Evolutionary conservation across 1,140 invertebrate species (phyloP), one percentile per base, ranked within the genome.

Genomic region (Microplitis mediator): DNA sequence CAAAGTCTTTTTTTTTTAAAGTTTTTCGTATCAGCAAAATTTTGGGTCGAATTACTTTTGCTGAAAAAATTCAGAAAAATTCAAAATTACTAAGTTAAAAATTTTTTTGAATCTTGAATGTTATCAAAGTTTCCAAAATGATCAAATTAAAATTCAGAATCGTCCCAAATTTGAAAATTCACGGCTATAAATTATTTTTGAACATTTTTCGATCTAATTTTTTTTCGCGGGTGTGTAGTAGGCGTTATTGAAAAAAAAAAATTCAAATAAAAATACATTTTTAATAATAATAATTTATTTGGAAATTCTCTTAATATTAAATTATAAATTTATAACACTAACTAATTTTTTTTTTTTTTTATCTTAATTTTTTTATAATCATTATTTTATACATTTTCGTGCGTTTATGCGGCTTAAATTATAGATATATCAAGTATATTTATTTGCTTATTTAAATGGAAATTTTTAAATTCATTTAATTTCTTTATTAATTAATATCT

Each of bases 221-320:
- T 23, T 23, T 23, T 23, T 23, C 23, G 2, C 23, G 23, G 2
- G 23, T 23, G 2, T 23, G 23, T 23, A 23, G 23, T 23, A 2
- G 23, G 23, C n/a, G n/a, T n/a, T n/a, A n/a, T n/a, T n/a, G n/a
- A n/a, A n/a, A 23, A 4, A 58, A 86, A 69, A 64, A 82, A 79
- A 51, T 84, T 84, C 36, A 85, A 63, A 67, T 84, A 86, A 14
- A 80, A 2, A 50, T 39, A 16, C 14, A 35, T 11, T 60, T 74
- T 60, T 36, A 62, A 72, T 78, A 78, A 79, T 83, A 85, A 84
- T 83, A 84, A 85, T 79, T 82, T 85, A 81, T 80, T 79, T 81
- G 76, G 79, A 78, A 79, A 84, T 78, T 83, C 80, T 78, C 81
- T 80, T 81, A 76, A 81, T 78, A 79, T 85, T 81, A 83, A 82